Conservation (phyloP, 92 coral and sea anemone species). For the Parazoanthus darwini region DNA sequence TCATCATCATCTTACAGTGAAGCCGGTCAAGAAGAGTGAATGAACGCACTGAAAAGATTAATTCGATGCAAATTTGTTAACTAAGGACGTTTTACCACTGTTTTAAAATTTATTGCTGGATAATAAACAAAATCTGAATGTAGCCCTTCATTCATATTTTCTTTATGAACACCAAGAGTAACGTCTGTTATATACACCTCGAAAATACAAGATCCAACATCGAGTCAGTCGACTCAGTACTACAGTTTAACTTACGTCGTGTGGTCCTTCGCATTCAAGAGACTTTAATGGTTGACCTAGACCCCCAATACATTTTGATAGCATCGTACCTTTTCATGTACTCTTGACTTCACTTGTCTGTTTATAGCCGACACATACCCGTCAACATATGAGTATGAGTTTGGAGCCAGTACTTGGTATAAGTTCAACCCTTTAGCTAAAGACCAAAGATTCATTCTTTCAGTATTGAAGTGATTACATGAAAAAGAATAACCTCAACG, state of each 20-base stretch:
- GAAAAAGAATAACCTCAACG: too few relatives aligned
- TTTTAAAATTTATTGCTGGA: too few relatives aligned
- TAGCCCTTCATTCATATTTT: too few relatives aligned
- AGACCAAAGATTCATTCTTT: background rate
- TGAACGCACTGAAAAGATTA: background rate
- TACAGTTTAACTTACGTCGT: background rate
- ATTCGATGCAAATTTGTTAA: background rate
- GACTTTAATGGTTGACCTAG: background rate
- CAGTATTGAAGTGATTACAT: background rate
- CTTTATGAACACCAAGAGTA: too few relatives aligned
- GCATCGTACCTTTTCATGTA: slow-evolving; percentile 83
- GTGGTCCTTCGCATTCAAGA: too few relatives aligned
- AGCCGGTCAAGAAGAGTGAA: background rate
- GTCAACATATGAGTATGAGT: slow-evolving; percentile 92
- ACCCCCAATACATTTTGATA: background rate
- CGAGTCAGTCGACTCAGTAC: too few relatives aligned
- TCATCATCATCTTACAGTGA: background rate
- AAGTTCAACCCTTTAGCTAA: slow-evolving; percentile 89
- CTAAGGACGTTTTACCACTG: background rate
- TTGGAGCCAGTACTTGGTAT: slow-evolving; percentile 95
- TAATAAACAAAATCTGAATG: too few relatives aligned
- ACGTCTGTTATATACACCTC: too few relatives aligned
- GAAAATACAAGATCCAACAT: too few relatives aligned
- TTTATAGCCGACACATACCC: slow-evolving; percentile 95
- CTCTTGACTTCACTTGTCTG: slow-evolving; percentile 86